Evolutionary conservation across 2,113 vertebrate genomes (phyloP), one percentile per base, ranked within the genome.

Genomic region (Phrynocephalus versicolor): DNA sequence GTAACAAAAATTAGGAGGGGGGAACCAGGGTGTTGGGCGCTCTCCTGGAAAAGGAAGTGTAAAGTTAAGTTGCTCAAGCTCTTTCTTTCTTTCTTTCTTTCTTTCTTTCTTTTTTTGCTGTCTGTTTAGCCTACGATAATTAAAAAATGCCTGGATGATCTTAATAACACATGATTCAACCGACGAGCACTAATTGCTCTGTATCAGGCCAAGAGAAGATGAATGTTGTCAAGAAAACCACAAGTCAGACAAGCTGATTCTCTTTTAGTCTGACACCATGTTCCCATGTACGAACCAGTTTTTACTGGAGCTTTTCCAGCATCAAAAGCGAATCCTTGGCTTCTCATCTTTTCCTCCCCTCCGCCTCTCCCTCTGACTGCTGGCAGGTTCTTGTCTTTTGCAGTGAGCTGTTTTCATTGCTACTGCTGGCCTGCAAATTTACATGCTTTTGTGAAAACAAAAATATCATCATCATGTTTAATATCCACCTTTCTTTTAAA

Each of bases 251-350:
- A 93, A 96, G 96, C 96, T 96, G 95, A 97, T 97, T 97, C 96
- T 96, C 95, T 96, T 94, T 92, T 91, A 96, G 96, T 97, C 96
- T 97, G 97, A 98, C 97, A 97, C 96, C 95, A 89, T 98, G 97
- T 98, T 97, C 97, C 97, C 97, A 94, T 97, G 97, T 98, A 97
- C 96, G 94, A 96, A 98, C 97, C 97, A 97, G 97, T 97, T 97
- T 98, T 97, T 96, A 96, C 97, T 98, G 97, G 97, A 97, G 91
- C 83, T 88, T 89, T 94, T 97, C 97, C 97, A 98, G 96, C 95
- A 92, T 95, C 93, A 94, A 94, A 95, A 96, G 95, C 91, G 94
- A 94, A 96, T 94, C 95, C 93, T 94, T 89, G 95, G 95, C 95
- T 97, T 94, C 91, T 94, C 94, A 93, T 96, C 95, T 93, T 12